These are phyloP conservation scores for Holcopasites calliopsidis DNA, from an alignment of 1,140 invertebrate species.

Conservation along the genomic window DNA sequence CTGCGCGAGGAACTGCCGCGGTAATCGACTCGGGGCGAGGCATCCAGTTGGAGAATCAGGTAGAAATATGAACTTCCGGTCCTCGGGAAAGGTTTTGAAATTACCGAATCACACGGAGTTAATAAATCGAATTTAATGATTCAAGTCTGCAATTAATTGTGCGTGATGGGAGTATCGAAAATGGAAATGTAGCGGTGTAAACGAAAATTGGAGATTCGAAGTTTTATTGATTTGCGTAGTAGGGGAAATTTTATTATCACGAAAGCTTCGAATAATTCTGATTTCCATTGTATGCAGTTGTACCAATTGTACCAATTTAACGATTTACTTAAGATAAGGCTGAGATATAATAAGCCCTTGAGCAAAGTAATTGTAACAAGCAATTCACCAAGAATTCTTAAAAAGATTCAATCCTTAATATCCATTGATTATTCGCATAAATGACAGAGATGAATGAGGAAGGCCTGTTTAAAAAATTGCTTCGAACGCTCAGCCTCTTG, in stretches of 20 bases:
- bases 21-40: conserved; percentile 38
- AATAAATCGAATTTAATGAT: too few relatives aligned
- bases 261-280: too few relatives aligned
- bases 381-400: too few relatives aligned
- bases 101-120: too few relatives aligned
- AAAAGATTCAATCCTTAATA: too few relatives aligned
- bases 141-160: too few relatives aligned
- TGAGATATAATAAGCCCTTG: too few relatives aligned
- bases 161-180: neutral
- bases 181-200: neutral
- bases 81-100: neutral
- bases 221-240: neutral
- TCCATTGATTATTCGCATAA: too few relatives aligned
- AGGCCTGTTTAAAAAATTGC: neutral
- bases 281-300: too few relatives aligned
- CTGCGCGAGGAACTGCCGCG: conserved; percentile 17
- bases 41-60: neutral
- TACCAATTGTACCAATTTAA: too few relatives aligned
- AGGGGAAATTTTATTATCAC: neutral
- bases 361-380: too few relatives aligned
- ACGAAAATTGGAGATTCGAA: neutral
- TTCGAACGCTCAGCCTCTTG: neutral
- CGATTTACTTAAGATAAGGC: too few relatives aligned
- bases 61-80: conserved; percentile 6
- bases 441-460: neutral